Base-by-base conservation (phyloP, 2,888 invertebrate genomes). In the Tetragonisca angustula region DNA sequence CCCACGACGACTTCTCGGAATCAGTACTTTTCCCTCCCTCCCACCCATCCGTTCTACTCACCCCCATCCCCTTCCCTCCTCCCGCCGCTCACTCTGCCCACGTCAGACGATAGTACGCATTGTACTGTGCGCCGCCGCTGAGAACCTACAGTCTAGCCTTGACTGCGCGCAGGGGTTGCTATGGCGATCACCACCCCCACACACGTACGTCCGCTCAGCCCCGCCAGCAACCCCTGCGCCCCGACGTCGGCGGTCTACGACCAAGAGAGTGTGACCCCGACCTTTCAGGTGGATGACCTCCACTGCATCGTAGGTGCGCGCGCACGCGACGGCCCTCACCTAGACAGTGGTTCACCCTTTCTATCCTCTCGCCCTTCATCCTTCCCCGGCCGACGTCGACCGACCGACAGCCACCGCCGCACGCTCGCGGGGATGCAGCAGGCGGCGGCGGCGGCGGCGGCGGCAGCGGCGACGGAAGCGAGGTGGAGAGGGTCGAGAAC, bases 281-380 rank as follows among this genome's bases (percentile, higher is more conserved):
- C 94, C 94, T 94, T 94, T 94, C 94, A 94, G 94, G 94, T 94
- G 93, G 94, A 94, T 94, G 94, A 94, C 94, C 94, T 94, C 94
- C 93, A 94, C 94, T 94, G 94, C 94, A 93, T 89, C 93, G 90
- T 49, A 85, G 86, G 82, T 92, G 93, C 94, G 93, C 92, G 92
- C 94, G 93, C 92, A 91, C 71, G 56, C 82, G 52, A 17, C 81
- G 76, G 86, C 86, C 87, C 87, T 87, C 88, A 89, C 86, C 90
- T 89, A 91, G 91, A 90, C 92, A 70, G 49, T 61, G 72, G n/a
- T 72, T 9, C 27, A 24, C 61, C 72, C 80, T 61, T 54, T 32
- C 21, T 27, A 3, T 65, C 56, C 24, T 32, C n/a, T 62, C 61
- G 17, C 17, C 27, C 61, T 24, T 24, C 32, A 54, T 19, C 24